Conservation (phyloP, 2,113 vertebrate species). For the Sinocyclocheilus anophthalmus region DNA sequence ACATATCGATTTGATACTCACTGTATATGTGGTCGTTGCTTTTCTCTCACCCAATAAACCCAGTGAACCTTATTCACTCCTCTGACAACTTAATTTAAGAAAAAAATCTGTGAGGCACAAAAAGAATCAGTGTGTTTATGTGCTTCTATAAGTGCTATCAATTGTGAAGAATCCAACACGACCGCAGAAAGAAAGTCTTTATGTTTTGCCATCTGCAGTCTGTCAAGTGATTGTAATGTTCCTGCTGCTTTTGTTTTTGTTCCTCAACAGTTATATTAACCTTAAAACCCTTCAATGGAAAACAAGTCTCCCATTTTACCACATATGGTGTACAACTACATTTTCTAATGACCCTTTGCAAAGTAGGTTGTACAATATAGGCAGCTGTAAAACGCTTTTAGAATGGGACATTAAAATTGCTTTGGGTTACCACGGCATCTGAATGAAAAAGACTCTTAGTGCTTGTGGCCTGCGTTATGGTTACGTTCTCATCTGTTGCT, state of each 20-base stretch:
- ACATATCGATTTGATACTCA: constrained; percentile 3
- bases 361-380: constrained; percentile 20
- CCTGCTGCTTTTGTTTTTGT: not conserved
- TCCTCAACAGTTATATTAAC: not conserved
- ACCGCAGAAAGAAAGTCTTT: not conserved
- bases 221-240: not conserved
- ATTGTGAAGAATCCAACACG: not conserved
- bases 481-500: constrained; percentile 21
- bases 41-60: constrained; percentile 12
- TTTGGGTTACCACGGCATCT: constrained; percentile 8
- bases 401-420: constrained; percentile 15
- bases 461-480: not conserved
- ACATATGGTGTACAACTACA: not conserved
- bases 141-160: not conserved
- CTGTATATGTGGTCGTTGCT: not conserved
- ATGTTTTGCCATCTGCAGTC: constrained; percentile 1
- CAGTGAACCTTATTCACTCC: not conserved
- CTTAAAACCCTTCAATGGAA: not conserved
- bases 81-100: constrained; percentile 24
- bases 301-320: not conserved
- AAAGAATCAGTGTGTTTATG: not conserved
- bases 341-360: constrained; percentile 32
- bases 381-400: constrained; percentile 15
- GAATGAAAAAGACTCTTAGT: constrained; percentile 13
- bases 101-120: not conserved